Conservation (phyloP, 2,113 vertebrate genomes). For the Argyrosomus japonicus region DNA sequence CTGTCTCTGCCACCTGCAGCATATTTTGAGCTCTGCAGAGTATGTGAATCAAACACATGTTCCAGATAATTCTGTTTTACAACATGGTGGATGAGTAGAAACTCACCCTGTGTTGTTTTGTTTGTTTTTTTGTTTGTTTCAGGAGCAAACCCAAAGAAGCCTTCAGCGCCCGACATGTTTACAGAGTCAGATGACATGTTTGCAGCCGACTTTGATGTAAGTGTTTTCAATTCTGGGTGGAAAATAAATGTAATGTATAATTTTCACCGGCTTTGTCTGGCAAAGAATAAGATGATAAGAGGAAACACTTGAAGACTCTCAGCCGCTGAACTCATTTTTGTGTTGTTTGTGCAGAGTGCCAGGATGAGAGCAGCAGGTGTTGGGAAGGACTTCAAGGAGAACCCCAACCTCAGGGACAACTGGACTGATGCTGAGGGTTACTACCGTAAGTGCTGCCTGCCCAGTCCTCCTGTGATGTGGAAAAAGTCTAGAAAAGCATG, state of each 20-base stretch:
- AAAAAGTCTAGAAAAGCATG: too few species aligned
- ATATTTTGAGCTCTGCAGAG: constrained; percentile 82
- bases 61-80: constrained; percentile 66
- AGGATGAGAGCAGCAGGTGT: constrained; percentile 95
- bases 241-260: neutral
- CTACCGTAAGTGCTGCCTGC: constrained; percentile 89
- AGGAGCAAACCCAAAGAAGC: constrained; percentile 95
- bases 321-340: constrained; percentile 3
- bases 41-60: constrained; percentile 79
- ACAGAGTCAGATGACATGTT: constrained; percentile 99
- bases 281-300: neutral
- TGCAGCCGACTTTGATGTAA: constrained; percentile 95
- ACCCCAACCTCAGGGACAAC: constrained; percentile 99
- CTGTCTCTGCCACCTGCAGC: constrained; percentile 79
- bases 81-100: constrained; percentile 21
- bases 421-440: constrained; percentile 99
- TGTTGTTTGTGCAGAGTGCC: constrained; percentile 87
- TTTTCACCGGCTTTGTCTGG: neutral
- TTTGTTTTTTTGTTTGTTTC: constrained; percentile 37
- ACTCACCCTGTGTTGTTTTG: constrained; percentile 4
- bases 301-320: neutral
- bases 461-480: neutral
- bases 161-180: constrained; percentile 98
- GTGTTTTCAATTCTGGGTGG: constrained; percentile 45
- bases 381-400: constrained; percentile 99